These are phyloP conservation scores for Physeter macrocephalus DNA, from an alignment of 2,113 vertebrate genomes.

Conservation along the genomic window DNA sequence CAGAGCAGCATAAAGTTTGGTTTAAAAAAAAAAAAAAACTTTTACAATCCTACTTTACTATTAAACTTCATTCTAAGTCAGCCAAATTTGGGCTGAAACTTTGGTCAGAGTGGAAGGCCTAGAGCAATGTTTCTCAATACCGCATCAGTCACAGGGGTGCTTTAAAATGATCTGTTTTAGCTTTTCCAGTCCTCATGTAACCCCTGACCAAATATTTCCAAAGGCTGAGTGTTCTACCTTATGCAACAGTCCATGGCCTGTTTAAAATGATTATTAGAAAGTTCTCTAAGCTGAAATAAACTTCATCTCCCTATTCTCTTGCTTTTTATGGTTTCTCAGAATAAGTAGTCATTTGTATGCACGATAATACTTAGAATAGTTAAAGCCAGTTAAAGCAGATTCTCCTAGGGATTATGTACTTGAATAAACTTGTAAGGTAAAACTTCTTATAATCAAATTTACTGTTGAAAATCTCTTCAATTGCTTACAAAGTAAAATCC, in stretches of 20 bases:
- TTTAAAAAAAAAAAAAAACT: not conserved
- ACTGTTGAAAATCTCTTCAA: not conserved
- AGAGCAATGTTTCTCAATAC: not conserved
- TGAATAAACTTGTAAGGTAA: not conserved
- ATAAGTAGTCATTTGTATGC: not conserved
- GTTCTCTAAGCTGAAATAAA: not conserved
- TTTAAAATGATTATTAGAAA: slow-evolving; percentile 10
- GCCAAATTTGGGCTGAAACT: not conserved
- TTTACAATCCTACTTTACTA: not conserved
- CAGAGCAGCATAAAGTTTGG: not conserved
- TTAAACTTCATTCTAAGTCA: not conserved
- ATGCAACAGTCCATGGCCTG: not conserved
- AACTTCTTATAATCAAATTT: not conserved
- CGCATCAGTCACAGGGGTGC: not conserved
- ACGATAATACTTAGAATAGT: not conserved
- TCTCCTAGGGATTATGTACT: not conserved
- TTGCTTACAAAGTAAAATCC: not conserved
- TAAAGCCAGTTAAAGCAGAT: slow-evolving; percentile 15
- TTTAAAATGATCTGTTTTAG: slow-evolving; percentile 2
- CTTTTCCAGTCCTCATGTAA: not conserved
- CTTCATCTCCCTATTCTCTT: not conserved
- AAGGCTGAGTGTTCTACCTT: not conserved
- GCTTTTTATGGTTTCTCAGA: not conserved
- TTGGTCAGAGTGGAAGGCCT: not conserved
- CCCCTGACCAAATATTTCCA: not conserved